Evolutionary conservation across 2,113 vertebrate genomes (phyloP).

Genomic region (Larimichthys crocea): DNA sequence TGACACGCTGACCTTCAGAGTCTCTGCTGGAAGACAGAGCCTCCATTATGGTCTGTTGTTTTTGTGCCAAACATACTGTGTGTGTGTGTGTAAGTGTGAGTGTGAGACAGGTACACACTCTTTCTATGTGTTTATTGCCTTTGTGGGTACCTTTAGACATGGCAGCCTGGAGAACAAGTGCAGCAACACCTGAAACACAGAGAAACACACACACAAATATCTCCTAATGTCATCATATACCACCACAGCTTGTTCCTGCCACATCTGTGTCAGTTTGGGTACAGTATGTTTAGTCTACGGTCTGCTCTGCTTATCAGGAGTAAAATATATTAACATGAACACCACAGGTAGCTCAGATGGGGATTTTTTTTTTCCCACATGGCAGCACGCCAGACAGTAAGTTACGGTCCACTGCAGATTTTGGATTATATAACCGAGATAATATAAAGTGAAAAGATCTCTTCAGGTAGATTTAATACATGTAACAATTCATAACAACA

Average conservation of each 20-base stretch:
- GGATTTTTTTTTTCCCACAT: slow-evolving; percentile 11
- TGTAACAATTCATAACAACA: slow-evolving; percentile 7
- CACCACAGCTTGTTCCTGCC: slow-evolving; percentile 26
- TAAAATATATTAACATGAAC: slow-evolving; percentile 19
- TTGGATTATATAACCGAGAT: slow-evolving; percentile 33
- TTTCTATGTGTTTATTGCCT: not conserved
- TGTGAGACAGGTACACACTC: not conserved
- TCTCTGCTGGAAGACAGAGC: slow-evolving; percentile 47
- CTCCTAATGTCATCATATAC: slow-evolving; percentile 1
- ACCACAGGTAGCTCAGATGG: slow-evolving; percentile 36
- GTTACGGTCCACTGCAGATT: slow-evolving; percentile 38
- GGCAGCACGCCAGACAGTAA: slow-evolving; percentile 21
- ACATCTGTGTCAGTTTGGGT: slow-evolving; percentile 10
- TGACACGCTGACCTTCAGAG: slow-evolving; percentile 39
- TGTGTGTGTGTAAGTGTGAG: not conserved
- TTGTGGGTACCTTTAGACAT: slow-evolving; percentile 49
- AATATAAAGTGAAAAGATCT: not conserved
- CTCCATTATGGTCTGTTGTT: not conserved
- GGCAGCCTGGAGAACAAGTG: slow-evolving; percentile 35
- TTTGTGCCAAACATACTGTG: not conserved
- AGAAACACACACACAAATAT: slow-evolving; percentile 17
- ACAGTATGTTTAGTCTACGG: slow-evolving; percentile 3
- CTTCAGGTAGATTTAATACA: not conserved
- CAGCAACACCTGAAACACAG: slow-evolving; percentile 66
- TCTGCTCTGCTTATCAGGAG: slow-evolving; percentile 25